A percentile compares a stretch with the other conserved stretches of the same genome.
phyloP scores from a whole-genome alignment of 2,797 vertebrate species.

The Microcaecilia unicolor region DNA sequence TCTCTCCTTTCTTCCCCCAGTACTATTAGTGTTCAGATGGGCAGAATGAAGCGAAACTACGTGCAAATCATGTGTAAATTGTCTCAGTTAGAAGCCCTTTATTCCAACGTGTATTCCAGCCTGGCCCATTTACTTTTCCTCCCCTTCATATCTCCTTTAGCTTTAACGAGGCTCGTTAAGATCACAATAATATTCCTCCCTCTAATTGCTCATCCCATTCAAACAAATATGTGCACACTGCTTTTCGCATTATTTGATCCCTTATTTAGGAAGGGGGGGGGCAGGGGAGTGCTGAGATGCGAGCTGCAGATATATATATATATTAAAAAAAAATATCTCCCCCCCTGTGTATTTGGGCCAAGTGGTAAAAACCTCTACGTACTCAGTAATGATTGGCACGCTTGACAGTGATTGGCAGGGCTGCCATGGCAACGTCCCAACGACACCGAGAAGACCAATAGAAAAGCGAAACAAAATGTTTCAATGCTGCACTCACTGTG shows the following conservation, averaged over 20 bases:
- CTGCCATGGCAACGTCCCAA: constrained; percentile 96
- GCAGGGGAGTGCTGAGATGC: constrained; percentile 67
- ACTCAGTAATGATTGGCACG: constrained; percentile 98
- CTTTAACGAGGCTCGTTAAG: constrained; percentile 79
- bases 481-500: constrained; percentile 97
- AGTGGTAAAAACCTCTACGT: constrained; percentile 97
- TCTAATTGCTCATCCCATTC: constrained; percentile 91
- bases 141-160: constrained; percentile 71
- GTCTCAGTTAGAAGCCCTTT: constrained; percentile 60
- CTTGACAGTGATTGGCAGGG: constrained; percentile 99
- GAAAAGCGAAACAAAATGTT: constrained; percentile 99
- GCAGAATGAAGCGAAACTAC: constrained; percentile 59
- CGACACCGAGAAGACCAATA: constrained; percentile 98
- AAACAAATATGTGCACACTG: constrained; percentile 75
- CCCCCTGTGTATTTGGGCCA: constrained; percentile 65
- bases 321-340: constrained; percentile 46
- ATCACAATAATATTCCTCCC: constrained; percentile 84
- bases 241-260: constrained; percentile 75
- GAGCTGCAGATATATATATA: constrained; percentile 63
- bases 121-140: constrained; percentile 65
- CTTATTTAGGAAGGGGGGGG: constrained; percentile 56
- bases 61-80: constrained; percentile 68
- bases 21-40: constrained; percentile 59
- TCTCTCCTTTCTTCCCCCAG: constrained; percentile 45
- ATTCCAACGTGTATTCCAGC: constrained; percentile 57